Evolutionary conservation across 64 coral and sea anemone species (phyloP).

Genomic region (Montipora foliosa): DNA sequence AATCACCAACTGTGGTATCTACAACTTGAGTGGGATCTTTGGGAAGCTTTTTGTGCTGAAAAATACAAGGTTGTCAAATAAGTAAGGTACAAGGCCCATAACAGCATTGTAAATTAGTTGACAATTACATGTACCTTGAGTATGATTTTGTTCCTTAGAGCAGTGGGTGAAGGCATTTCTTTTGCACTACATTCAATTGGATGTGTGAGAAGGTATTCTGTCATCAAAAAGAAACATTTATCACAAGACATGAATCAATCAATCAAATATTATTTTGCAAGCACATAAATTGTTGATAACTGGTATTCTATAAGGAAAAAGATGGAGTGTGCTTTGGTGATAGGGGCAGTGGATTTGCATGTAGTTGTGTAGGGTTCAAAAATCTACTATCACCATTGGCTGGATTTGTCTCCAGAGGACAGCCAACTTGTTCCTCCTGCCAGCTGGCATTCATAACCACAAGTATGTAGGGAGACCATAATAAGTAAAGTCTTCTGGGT

Average conservation of each 20-base stretch:
- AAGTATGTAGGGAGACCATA: too few relatives aligned
- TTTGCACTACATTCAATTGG: slow-evolving; percentile 76
- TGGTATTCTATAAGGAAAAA: too few relatives aligned
- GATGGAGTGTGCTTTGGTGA: too few relatives aligned
- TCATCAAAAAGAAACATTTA: slow-evolving; percentile 20
- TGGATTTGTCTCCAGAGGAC: too few relatives aligned
- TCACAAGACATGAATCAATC: background rate
- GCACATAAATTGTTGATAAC: too few relatives aligned
- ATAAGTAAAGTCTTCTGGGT: too few relatives aligned
- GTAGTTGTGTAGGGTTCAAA: too few relatives aligned
- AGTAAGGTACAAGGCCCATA: background rate
- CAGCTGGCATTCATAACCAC: too few relatives aligned
- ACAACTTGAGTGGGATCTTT: slow-evolving; percentile 74
- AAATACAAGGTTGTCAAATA: background rate
- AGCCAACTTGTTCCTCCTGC: too few relatives aligned
- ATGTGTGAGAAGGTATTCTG: slow-evolving; percentile 88
- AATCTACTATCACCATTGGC: too few relatives aligned
- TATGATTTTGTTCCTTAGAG: slow-evolving; percentile 90
- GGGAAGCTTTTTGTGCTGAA: slow-evolving; percentile 96
- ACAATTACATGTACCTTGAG: slow-evolving; percentile 74
- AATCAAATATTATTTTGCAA: background rate
- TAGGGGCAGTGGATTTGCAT: too few relatives aligned
- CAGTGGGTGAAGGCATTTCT: slow-evolving; percentile 85
- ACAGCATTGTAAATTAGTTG: too few relatives aligned
- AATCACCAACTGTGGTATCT: slow-evolving; percentile 57